A percentile compares a stretch with the other conserved stretches of the same genome.
Evolutionary conservation across 2,797 vertebrate species (phyloP).

Genomic region (Micropoecilia bifurca): DNA sequence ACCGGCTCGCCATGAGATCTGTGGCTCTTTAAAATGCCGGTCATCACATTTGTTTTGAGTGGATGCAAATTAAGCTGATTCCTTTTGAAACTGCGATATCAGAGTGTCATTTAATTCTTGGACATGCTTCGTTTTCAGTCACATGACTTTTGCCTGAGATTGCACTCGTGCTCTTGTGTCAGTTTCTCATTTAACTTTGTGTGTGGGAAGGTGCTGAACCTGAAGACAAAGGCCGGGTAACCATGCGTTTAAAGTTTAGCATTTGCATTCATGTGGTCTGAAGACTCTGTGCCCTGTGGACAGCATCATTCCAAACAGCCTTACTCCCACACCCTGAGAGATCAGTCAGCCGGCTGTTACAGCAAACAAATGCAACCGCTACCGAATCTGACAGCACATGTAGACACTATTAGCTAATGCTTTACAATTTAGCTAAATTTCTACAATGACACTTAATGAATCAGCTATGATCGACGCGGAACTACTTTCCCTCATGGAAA

Average conservation of each 20-base stretch:
- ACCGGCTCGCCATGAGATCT: conserved; percentile 42
- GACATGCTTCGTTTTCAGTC: conserved; percentile 63
- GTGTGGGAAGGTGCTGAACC: conserved; percentile 55
- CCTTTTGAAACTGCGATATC: conserved; percentile 46
- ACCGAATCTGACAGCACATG: background rate
- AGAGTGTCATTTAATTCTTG: conserved; percentile 50
- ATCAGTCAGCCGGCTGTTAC: conserved; percentile 3
- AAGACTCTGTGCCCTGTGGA: conserved; percentile 15
- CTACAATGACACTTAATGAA: conserved; percentile 14
- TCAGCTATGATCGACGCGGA: conserved; percentile 11
- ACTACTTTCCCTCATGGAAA: conserved; percentile 18
- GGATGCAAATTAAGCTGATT: conserved; percentile 57
- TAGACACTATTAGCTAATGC: background rate
- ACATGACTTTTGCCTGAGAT: conserved; percentile 53
- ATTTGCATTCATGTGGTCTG: conserved; percentile 63
- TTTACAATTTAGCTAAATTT: conserved; percentile 8
- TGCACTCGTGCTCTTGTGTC: conserved; percentile 36
- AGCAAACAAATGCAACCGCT: background rate
- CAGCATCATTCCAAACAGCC: conserved; percentile 22
- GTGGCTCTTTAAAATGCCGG: conserved; percentile 17
- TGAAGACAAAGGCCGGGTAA: conserved; percentile 53
- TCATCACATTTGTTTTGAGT: conserved; percentile 56
- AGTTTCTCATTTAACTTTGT: conserved; percentile 51
- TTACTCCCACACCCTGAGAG: background rate
- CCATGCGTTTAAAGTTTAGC: conserved; percentile 69